A percentile compares a stretch with the other conserved stretches of the same genome.
These are phyloP conservation scores for Campopleginae sp. DNA, from an alignment of 2,888 invertebrate genomes.

Conservation along the genomic window DNA sequence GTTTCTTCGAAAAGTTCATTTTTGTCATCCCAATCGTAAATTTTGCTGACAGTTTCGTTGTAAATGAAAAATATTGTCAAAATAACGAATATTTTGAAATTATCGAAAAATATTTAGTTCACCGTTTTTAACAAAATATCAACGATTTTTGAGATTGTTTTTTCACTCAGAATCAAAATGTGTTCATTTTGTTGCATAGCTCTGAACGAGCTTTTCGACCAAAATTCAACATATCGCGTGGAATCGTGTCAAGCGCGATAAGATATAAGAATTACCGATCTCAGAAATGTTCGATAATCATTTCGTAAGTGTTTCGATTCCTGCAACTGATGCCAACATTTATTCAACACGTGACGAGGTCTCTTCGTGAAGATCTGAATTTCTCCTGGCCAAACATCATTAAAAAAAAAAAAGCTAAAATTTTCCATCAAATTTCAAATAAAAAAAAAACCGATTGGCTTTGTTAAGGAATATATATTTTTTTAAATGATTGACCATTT, in stretches of 20 bases:
- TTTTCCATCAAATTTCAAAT: too few species aligned
- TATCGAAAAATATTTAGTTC: too few species aligned
- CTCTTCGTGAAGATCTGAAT: neutral
- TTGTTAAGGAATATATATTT: neutral
- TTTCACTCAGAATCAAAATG: neutral
- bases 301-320: neutral
- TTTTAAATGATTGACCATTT: neutral
- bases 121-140: too few species aligned
- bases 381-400: neutral
- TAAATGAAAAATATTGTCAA: too few species aligned
- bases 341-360: neutral
- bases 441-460: neutral
- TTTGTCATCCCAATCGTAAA: too few species aligned
- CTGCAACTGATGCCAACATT: neutral
- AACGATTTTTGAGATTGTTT: too few species aligned
- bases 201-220: neutral
- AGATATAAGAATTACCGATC: neutral
- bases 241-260: neutral
- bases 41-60: too few species aligned
- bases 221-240: neutral
- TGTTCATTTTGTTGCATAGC: neutral
- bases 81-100: too few species aligned
- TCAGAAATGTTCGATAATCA: neutral
- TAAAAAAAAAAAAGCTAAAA: too few species aligned
- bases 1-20: too few species aligned